phyloP scores from a whole-genome alignment of 2,113 vertebrate species.

The Leptosomus discolor region DNA sequence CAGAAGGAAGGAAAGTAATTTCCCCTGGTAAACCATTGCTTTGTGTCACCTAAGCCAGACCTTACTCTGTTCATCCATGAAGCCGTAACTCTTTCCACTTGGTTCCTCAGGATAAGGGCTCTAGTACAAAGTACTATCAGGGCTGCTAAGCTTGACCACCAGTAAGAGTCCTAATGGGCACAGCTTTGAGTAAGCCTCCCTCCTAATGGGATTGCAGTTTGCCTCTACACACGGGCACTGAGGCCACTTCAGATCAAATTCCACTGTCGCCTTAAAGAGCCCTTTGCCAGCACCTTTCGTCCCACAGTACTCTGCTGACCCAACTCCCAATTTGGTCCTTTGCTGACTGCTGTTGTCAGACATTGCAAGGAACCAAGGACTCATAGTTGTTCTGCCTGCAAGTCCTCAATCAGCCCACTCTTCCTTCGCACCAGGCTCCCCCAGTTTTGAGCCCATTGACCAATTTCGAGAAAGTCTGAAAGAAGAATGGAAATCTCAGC shows the following conservation, averaged over 20 bases:
- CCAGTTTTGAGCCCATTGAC: background rate
- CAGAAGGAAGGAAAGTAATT: background rate
- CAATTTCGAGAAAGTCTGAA: background rate
- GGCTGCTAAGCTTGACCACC: background rate
- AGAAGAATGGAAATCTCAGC: background rate
- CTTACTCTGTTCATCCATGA: background rate
- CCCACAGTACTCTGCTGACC: background rate
- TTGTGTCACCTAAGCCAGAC: background rate
- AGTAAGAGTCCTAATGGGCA: background rate
- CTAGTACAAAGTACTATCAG: background rate
- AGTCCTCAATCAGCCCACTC: background rate
- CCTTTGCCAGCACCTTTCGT: background rate
- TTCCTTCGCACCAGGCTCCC: background rate
- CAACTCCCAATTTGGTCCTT: background rate
- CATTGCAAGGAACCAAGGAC: background rate
- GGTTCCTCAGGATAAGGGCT: background rate
- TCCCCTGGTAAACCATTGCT: background rate
- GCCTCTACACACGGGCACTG: background rate
- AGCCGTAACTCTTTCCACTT: background rate
- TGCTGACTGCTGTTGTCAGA: background rate
- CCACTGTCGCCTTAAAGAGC: background rate
- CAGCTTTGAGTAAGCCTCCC: background rate
- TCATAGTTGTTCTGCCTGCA: background rate
- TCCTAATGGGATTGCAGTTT: background rate
- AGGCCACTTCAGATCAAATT: background rate